Conservation (phyloP, 2,888 invertebrate species). For the Caenorhabditis macrosperma region DNA sequence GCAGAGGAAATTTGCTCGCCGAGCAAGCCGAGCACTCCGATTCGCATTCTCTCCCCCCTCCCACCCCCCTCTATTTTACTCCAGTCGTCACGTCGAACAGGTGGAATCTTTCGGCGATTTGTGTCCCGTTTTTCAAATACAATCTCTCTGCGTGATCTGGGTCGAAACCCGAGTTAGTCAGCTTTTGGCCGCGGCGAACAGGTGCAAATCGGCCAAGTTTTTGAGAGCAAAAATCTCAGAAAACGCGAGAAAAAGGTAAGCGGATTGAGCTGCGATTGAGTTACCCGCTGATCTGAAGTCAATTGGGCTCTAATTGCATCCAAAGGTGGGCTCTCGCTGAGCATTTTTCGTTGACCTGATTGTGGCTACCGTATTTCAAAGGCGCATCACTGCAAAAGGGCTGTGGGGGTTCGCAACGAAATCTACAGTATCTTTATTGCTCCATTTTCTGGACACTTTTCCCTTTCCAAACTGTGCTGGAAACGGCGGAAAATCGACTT, state of each 20-base stretch:
- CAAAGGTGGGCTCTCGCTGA: neutral
- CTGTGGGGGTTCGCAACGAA: no score
- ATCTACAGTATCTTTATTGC: no score
- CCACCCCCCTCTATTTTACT: no score
- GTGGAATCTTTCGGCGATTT: no score
- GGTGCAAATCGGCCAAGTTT: neutral
- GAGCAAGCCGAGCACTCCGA: neutral
- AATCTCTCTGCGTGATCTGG: neutral
- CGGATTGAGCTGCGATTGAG: conserved; percentile 3
- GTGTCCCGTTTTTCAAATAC: neutral
- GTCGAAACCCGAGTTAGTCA: conserved; percentile 3
- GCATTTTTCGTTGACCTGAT: no score
- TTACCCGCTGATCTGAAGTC: conserved; percentile 12
- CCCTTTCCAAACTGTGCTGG: no score
- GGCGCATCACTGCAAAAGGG: no score
- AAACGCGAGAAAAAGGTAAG: neutral
- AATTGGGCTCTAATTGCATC: neutral
- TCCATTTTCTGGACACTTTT: no score
- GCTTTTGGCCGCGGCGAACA: neutral
- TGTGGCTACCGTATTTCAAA: no score
- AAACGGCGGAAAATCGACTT: no score
- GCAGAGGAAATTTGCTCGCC: conserved; percentile 2
- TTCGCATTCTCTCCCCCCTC: neutral
- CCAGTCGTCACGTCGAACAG: no score
- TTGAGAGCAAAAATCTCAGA: conserved; percentile 15